phyloP scores from a whole-genome alignment of 2,113 vertebrate species.

The Malaclemys terrapin region DNA sequence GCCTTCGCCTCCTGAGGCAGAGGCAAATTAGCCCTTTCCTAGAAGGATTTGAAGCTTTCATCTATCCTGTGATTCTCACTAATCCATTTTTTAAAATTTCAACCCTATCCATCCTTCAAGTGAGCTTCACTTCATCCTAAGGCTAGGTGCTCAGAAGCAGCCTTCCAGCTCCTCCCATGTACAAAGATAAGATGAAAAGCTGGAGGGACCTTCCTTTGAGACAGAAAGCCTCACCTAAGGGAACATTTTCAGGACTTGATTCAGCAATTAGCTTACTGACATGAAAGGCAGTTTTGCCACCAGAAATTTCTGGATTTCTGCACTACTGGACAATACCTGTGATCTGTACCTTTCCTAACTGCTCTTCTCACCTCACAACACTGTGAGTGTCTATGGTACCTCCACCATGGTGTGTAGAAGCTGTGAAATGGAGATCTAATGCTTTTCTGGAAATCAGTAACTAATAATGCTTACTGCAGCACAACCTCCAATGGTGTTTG shows the following conservation, averaged over 20 bases:
- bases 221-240: not conserved
- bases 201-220: not conserved
- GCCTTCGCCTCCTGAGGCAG: not conserved
- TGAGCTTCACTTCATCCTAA: constrained; percentile 63
- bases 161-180: constrained; percentile 33
- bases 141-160: constrained; percentile 48
- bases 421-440: too few relatives aligned
- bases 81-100: constrained; percentile 45
- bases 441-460: too few relatives aligned
- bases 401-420: not conserved
- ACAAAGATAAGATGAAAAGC: not conserved
- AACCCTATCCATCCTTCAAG: constrained; percentile 48
- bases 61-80: constrained; percentile 28
- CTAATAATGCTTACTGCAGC: too few relatives aligned
- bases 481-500: not conserved
- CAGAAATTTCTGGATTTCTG: not conserved
- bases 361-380: not conserved
- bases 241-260: not conserved
- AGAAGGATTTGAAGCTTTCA: constrained; percentile 40
- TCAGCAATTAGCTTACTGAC: not conserved
- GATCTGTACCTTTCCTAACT: not conserved
- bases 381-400: not conserved
- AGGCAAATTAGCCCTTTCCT: constrained; percentile 19
- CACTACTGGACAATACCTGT: not conserved
- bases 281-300: not conserved